phyloP scores from a whole-genome alignment of 2,888 invertebrate species.

The Tholera decimalis region DNA sequence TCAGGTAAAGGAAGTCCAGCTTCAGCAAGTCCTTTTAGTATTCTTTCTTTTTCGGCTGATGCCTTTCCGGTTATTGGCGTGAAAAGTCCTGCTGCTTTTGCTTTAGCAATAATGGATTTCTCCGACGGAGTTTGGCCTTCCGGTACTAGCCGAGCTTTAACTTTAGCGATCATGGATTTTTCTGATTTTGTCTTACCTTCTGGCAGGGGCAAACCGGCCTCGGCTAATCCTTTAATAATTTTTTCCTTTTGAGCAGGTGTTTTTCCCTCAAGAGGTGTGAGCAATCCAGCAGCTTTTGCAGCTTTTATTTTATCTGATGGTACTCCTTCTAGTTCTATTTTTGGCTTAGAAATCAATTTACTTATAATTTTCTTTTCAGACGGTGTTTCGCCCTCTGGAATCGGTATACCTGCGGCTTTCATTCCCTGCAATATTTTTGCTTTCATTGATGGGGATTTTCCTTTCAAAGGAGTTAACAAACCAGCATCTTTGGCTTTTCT shows the following conservation, averaged over 20 bases:
- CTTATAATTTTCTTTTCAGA: conserved; percentile 38
- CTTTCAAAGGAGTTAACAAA: conserved; percentile 33
- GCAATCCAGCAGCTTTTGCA: conserved; percentile 30
- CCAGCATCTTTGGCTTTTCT: conserved; percentile 41
- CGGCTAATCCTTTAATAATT: conserved; percentile 16
- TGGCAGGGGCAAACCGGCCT: conserved; percentile 34
- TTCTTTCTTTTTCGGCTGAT: conserved; percentile 72
- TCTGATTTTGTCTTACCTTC: conserved; percentile 60
- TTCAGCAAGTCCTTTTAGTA: conserved; percentile 71
- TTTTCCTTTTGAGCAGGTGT: conserved; percentile 30
- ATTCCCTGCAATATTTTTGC: conserved; percentile 65
- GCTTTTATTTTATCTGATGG: conserved; percentile 21
- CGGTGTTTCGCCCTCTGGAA: conserved; percentile 35
- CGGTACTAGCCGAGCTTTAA: conserved; percentile 37
- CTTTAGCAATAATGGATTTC: conserved; percentile 68
- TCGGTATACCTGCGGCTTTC: conserved; percentile 55
- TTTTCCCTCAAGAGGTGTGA: conserved; percentile 43
- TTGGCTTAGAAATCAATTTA: conserved; percentile 19
- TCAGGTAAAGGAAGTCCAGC: conserved; percentile 76
- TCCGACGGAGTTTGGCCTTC: conserved; percentile 58
- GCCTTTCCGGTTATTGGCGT: conserved; percentile 74
- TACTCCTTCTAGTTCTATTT: background rate
- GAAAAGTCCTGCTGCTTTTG: conserved; percentile 72
- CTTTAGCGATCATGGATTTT: conserved; percentile 40
- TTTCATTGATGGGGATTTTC: conserved; percentile 46